A percentile compares a stretch with the other conserved stretches of the same genome.
These are phyloP conservation scores for Hylia prasina DNA, from an alignment of 2,113 vertebrate species.

Conservation along the genomic window DNA sequence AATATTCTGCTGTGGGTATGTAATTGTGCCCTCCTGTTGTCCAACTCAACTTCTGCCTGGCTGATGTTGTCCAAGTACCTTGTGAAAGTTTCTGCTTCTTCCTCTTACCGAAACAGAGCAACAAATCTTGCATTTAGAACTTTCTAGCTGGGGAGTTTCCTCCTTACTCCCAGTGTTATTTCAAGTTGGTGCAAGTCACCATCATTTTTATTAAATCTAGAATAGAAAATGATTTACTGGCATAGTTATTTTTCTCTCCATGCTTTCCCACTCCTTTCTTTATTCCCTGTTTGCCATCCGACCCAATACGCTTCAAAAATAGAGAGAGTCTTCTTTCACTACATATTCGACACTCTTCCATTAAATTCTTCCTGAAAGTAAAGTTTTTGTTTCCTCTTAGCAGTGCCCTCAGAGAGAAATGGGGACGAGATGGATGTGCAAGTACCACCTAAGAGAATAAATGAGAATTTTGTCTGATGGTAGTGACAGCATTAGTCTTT, in stretches of 20 bases:
- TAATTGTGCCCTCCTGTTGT: neutral
- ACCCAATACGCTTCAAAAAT: neutral
- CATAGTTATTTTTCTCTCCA: neutral
- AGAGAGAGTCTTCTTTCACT: neutral
- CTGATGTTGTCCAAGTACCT: neutral
- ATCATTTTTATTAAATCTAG: neutral
- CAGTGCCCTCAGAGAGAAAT: neutral
- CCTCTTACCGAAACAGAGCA: neutral
- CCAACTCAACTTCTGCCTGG: neutral
- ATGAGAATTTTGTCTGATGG: neutral
- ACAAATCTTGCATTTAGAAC: neutral
- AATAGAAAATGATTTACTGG: neutral
- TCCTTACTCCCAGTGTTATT: neutral
- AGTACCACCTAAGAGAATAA: neutral
- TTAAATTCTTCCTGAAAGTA: neutral
- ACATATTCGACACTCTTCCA: accelerated
- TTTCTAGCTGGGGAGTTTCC: neutral
- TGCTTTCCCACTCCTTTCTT: neutral
- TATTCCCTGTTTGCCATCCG: neutral
- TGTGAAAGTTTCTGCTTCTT: neutral
- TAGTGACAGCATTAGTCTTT: neutral
- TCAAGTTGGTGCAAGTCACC: neutral
- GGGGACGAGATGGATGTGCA: neutral
- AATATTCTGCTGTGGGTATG: neutral
- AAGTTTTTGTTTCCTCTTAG: neutral